Conservation (phyloP, 2,113 vertebrate genomes). For the Ochotona curzoniae region DNA sequence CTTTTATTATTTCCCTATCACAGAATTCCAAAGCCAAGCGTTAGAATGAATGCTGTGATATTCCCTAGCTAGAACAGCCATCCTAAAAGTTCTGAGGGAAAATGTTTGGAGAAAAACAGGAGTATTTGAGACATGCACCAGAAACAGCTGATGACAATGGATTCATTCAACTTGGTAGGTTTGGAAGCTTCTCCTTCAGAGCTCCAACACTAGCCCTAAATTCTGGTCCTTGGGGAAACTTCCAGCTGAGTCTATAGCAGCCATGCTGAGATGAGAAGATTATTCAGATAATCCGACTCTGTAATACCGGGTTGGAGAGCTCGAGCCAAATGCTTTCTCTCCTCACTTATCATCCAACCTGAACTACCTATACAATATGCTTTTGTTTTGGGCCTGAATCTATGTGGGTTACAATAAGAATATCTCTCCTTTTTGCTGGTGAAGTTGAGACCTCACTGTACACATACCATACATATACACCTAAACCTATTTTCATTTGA, state of each 20-base stretch:
- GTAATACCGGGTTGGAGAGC: neutral
- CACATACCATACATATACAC: neutral
- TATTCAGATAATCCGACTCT: neutral
- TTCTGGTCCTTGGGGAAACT: neutral
- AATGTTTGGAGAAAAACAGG: neutral
- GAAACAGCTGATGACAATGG: neutral
- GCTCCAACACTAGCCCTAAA: neutral
- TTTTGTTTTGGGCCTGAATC: neutral
- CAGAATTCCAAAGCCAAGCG: neutral
- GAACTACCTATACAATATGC: neutral
- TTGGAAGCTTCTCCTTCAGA: neutral
- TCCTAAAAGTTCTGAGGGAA: neutral
- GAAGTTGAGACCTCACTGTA: neutral
- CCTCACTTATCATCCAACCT: neutral
- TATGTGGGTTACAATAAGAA: neutral
- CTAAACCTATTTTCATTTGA: constrained; percentile 15
- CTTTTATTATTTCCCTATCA: neutral
- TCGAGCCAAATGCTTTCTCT: neutral
- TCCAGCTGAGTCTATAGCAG: neutral
- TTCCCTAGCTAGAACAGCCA: neutral
- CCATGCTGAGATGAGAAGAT: neutral
- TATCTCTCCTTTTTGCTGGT: neutral
- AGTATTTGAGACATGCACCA: neutral
- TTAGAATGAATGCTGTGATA: neutral
- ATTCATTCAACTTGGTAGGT: neutral